Conservation (phyloP, 2,797 vertebrate genomes). For the Mus caroli region DNA sequence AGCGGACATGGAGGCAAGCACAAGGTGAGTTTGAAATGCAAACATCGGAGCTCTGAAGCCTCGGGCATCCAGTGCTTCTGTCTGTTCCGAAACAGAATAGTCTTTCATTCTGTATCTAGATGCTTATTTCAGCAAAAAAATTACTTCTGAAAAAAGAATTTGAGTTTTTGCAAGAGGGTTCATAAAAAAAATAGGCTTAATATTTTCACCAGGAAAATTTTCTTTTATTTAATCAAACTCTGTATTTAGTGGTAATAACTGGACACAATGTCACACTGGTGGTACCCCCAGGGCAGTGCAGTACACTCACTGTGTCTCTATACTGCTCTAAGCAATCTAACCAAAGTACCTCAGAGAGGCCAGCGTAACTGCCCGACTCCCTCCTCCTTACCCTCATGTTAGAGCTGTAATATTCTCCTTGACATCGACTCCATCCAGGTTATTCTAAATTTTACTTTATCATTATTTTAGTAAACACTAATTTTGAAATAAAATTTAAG, state of each 20-base stretch:
- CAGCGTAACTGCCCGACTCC: fast-evolving
- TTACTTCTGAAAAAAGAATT: constrained; percentile 58
- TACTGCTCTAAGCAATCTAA: neutral
- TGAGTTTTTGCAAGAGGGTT: constrained; percentile 67
- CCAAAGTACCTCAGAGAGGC: neutral
- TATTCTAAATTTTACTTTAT: neutral
- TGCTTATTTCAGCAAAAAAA: constrained; percentile 71
- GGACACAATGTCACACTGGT: neutral
- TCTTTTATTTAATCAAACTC: constrained; percentile 60
- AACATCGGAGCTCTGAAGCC: constrained; percentile 48
- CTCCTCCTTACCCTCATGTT: neutral
- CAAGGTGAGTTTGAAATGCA: constrained; percentile 68
- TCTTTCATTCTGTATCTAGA: constrained; percentile 23
- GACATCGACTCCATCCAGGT: neutral
- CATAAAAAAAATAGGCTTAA: constrained; percentile 66
- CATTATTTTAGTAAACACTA: neutral
- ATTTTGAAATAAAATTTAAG: constrained; percentile 13
- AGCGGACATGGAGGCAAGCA: constrained; percentile 63
- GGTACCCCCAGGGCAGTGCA: neutral
- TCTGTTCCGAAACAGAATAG: neutral
- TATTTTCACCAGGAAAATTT: constrained; percentile 76
- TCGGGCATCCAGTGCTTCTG: neutral
- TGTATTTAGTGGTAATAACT: neutral
- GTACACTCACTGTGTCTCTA: neutral
- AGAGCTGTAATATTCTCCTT: neutral